Percentiles rank a stretch among this genome's conserved stretches.
phyloP scores from a whole-genome alignment of 2,113 vertebrate species.

The Gracilinanus agilis region DNA sequence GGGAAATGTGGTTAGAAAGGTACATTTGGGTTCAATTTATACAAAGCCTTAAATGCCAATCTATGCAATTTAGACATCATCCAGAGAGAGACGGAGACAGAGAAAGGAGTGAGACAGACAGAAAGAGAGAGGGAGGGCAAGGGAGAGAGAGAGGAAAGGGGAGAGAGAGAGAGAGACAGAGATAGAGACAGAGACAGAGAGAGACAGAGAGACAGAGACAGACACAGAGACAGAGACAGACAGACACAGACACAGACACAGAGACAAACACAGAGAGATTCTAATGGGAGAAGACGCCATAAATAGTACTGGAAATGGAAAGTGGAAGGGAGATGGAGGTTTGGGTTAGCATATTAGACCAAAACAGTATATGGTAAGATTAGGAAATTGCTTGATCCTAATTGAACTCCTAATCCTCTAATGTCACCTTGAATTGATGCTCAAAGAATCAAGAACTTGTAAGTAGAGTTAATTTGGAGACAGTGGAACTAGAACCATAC shows the following conservation, averaged over 20 bases:
- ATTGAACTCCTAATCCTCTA: neutral
- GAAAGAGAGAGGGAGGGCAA: no score
- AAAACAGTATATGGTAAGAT: neutral
- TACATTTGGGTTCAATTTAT: neutral
- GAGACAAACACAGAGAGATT: neutral
- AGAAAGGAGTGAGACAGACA: no score
- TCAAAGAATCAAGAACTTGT: neutral
- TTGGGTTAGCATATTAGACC: neutral
- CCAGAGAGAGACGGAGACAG: no score
- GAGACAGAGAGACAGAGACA: neutral
- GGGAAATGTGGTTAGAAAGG: neutral
- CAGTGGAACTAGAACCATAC: neutral
- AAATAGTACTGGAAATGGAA: neutral
- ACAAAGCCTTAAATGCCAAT: neutral
- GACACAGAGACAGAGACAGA: neutral
- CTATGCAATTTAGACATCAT: neutral
- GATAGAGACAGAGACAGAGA: neutral
- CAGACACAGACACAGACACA: no score
- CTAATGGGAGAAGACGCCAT: neutral
- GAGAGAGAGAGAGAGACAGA: no score
- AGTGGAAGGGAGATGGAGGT: neutral
- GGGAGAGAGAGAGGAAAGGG: no score
- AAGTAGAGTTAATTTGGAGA: neutral
- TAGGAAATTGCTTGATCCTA: neutral
- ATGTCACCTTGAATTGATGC: neutral